phyloP scores from a whole-genome alignment of 2,888 invertebrate genomes.

The Alentia gelatinosa region DNA sequence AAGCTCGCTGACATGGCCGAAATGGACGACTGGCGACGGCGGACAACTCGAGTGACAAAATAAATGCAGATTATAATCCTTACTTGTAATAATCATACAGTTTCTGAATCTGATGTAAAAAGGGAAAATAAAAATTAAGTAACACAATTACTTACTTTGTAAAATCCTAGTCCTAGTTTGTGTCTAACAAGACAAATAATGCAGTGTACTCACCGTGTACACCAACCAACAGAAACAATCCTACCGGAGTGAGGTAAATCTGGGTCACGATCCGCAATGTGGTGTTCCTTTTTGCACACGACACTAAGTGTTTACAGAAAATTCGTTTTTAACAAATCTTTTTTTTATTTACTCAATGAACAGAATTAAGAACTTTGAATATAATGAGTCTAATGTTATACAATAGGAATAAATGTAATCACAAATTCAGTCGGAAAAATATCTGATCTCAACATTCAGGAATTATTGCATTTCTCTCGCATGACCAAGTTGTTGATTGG shows the following conservation, averaged over 20 bases:
- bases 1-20: no score
- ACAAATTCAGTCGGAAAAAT: not conserved
- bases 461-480: no score
- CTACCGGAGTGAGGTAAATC: not conserved
- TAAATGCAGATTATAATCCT: no score
- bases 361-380: not conserved
- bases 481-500: no score
- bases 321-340: not conserved
- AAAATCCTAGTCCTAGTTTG: not conserved
- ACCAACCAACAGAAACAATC: slow-evolving; percentile 12
- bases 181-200: not conserved
- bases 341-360: not conserved
- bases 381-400: not conserved
- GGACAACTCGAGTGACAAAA: no score
- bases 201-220: slow-evolving; percentile 18
- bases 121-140: not conserved
- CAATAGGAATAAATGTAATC: not conserved
- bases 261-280: slow-evolving; percentile 19
- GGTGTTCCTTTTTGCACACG: slow-evolving; percentile 23
- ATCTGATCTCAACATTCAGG: not conserved
- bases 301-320: not conserved
- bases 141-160: not conserved
- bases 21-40: no score
- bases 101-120: not conserved
- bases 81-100: no score